Conservation (phyloP, 2,113 vertebrate genomes). For the Oncorhynchus gorbuscha region DNA sequence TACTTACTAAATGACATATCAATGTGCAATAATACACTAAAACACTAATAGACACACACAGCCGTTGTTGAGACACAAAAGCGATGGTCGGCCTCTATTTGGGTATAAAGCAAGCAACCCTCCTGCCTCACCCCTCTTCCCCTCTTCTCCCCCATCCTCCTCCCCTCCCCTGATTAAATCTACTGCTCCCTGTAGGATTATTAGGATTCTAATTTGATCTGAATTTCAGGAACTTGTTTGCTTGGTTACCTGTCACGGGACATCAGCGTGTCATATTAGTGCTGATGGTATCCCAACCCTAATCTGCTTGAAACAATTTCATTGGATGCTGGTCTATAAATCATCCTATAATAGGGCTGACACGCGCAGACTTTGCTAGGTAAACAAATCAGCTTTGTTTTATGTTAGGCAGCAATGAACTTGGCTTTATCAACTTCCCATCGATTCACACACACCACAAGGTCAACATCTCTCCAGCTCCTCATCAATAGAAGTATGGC, state of each 20-base stretch:
- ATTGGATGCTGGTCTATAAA: conserved; percentile 94
- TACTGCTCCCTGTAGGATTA: conserved; percentile 88
- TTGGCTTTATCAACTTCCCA: conserved; percentile 95
- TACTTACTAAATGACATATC: background rate
- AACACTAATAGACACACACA: too few relatives aligned
- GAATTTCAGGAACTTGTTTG: conserved; percentile 98
- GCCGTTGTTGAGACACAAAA: too few relatives aligned
- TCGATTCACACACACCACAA: conserved; percentile 86
- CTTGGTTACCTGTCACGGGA: conserved; percentile 94
- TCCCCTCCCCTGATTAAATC: conserved; percentile 82
- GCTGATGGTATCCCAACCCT: conserved; percentile 90
- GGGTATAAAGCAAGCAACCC: background rate
- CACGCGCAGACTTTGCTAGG: conserved; percentile 87
- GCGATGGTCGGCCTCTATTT: too few relatives aligned
- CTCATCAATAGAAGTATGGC: conserved; percentile 84
- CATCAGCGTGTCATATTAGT: conserved; percentile 99
- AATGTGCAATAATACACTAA: too few relatives aligned
- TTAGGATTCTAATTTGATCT: conserved; percentile 99
- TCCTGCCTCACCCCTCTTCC: conserved; percentile 9
- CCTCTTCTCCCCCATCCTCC: conserved; percentile 26
- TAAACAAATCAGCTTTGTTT: conserved; percentile 95
- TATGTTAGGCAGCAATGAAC: conserved; percentile 90
- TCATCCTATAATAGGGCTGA: conserved; percentile 90
- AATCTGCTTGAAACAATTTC: conserved; percentile 97
- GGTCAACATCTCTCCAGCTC: conserved; percentile 84